phyloP scores from a whole-genome alignment of 1,140 invertebrate genomes.

The Lasioglossum baleicum region DNA sequence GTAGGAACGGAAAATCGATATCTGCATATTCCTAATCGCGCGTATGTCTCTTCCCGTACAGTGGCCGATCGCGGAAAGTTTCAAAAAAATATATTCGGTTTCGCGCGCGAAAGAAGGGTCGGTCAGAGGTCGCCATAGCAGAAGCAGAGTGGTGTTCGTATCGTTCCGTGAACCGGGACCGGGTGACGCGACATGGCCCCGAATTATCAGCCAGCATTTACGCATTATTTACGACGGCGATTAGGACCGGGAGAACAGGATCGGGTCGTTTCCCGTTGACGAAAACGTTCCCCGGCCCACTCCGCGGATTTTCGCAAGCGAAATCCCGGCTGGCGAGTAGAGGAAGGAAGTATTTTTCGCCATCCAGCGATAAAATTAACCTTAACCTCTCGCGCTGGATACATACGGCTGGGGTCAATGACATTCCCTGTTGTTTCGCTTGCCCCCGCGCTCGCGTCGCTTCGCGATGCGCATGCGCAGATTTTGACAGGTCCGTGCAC shows the following conservation, averaged over 20 bases:
- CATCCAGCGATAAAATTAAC: slow-evolving; percentile 61
- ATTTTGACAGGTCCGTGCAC: slow-evolving; percentile 55
- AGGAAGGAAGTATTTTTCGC: slow-evolving; percentile 58
- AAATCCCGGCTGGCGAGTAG: neutral
- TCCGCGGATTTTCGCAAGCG: neutral
- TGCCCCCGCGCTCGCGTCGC: slow-evolving; percentile 36
- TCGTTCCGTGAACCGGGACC: neutral
- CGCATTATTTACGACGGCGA: neutral
- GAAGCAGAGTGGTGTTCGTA: too few species aligned
- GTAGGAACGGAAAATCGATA: too few species aligned
- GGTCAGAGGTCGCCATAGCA: neutral
- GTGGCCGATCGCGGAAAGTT: too few species aligned
- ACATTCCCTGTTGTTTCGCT: slow-evolving; percentile 62
- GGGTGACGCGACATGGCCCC: neutral
- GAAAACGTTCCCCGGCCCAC: neutral
- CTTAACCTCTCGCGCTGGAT: slow-evolving; percentile 61
- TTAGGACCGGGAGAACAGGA: too few species aligned
- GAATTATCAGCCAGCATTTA: neutral
- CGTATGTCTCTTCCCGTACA: too few species aligned
- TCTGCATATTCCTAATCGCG: too few species aligned
- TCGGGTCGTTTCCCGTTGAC: neutral
- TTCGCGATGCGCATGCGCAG: slow-evolving; percentile 40
- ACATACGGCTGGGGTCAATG: slow-evolving; percentile 62
- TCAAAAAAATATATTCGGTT: too few species aligned
- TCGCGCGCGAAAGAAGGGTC: too few species aligned